Percentiles rank a stretch among this genome's conserved stretches.
These are phyloP conservation scores for Nicator chloris DNA, from an alignment of 2,113 vertebrate genomes.

Conservation along the genomic window DNA sequence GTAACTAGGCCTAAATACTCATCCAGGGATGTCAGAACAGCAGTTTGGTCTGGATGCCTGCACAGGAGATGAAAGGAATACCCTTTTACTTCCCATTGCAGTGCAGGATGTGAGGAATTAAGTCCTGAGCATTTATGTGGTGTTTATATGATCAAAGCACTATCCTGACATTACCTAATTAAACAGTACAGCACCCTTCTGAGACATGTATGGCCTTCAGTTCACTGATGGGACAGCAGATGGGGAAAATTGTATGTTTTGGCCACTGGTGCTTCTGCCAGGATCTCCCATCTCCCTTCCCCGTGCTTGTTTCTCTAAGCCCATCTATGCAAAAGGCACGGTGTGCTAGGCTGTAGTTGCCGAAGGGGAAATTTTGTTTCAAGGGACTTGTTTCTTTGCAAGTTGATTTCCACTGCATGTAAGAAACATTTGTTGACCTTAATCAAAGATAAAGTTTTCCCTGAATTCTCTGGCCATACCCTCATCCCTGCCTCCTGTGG, in stretches of 20 bases:
- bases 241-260: background rate
- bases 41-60: background rate
- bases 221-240: background rate
- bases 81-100: background rate
- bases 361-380: background rate
- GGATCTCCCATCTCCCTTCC: background rate
- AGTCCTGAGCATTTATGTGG: background rate
- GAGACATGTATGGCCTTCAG: background rate
- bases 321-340: background rate
- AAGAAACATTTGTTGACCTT: background rate
- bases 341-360: background rate
- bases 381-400: background rate
- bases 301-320: background rate
- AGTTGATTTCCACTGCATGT: background rate
- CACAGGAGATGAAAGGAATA: background rate
- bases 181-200: background rate
- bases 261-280: background rate
- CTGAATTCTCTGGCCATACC: background rate
- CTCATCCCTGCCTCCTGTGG: background rate
- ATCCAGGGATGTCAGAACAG: background rate
- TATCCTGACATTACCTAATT: background rate
- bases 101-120: background rate
- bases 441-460: background rate
- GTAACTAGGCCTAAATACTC: background rate
- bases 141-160: background rate